These are phyloP conservation scores for Gymnogyps californianus DNA, from an alignment of 2,113 vertebrate species.

Conservation along the genomic window DNA sequence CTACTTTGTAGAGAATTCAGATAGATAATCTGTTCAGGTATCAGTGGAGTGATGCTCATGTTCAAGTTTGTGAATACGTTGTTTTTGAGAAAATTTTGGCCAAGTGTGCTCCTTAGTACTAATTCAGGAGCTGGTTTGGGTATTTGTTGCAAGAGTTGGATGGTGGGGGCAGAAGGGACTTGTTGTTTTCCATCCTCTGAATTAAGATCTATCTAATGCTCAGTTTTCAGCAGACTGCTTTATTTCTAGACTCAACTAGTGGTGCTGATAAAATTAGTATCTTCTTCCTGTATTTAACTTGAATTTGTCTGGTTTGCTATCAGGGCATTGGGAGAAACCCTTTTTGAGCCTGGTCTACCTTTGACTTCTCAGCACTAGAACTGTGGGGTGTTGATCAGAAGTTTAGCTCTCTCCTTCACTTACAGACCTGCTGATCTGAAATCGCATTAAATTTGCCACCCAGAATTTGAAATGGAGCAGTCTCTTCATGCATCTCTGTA, in stretches of 20 bases:
- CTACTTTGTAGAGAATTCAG: neutral
- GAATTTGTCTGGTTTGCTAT: neutral
- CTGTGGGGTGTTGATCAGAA: neutral
- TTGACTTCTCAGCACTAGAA: neutral
- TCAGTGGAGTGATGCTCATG: neutral
- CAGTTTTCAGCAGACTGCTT: neutral
- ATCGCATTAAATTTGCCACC: neutral
- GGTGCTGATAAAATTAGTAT: neutral
- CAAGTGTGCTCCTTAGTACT: neutral
- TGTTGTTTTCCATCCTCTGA: neutral
- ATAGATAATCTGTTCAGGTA: neutral
- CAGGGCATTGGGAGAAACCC: neutral
- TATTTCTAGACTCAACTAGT: neutral
- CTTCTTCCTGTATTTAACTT: neutral
- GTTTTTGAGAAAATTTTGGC: neutral
- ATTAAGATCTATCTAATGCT: neutral
- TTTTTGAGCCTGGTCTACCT: neutral
- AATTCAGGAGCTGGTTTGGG: neutral
- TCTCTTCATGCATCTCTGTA: neutral
- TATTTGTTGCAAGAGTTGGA: neutral
- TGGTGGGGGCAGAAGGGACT: accelerated
- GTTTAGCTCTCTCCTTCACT: neutral
- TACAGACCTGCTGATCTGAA: neutral
- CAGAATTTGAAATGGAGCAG: neutral
- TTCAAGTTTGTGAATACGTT: neutral